Evolutionary conservation across 2,797 vertebrate genomes (phyloP).

Genomic region (Xiphophorus birchmanni): DNA sequence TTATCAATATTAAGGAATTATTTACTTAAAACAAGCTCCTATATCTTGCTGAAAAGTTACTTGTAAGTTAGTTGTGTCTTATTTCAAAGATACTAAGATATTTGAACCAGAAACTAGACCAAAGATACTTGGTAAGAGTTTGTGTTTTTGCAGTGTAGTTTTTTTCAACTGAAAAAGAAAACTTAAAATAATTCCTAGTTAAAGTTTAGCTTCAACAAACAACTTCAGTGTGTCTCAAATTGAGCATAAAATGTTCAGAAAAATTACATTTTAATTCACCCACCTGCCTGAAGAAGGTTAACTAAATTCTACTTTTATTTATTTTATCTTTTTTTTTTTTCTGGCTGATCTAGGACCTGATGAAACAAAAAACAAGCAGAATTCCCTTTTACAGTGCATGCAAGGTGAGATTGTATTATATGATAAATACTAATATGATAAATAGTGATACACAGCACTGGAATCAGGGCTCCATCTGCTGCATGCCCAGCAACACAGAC

Average conservation of each 20-base stretch:
- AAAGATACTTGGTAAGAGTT: too few species aligned
- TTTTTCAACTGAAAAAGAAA: background rate
- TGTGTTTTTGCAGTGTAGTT: too few species aligned
- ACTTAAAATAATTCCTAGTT: background rate
- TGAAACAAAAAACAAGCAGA: background rate
- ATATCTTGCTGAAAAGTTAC: too few species aligned
- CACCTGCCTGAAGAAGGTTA: background rate
- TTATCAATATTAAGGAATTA: too few species aligned
- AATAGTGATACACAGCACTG: constrained; percentile 28
- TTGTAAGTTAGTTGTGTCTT: too few species aligned
- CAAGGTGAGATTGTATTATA: background rate
- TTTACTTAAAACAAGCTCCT: too few species aligned
- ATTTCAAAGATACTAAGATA: too few species aligned
- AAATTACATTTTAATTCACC: background rate
- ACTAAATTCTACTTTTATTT: background rate
- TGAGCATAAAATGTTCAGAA: background rate
- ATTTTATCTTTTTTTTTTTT: background rate
- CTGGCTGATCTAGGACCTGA: background rate
- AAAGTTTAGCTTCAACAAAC: background rate
- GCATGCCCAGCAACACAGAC: constrained; percentile 31
- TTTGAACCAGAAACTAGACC: too few species aligned
- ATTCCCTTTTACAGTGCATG: background rate
- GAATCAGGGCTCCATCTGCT: constrained; percentile 70
- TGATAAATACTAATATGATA: background rate
- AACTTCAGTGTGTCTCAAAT: background rate